phyloP scores from a whole-genome alignment of 2,888 invertebrate genomes.

The Tortricodes alternella region DNA sequence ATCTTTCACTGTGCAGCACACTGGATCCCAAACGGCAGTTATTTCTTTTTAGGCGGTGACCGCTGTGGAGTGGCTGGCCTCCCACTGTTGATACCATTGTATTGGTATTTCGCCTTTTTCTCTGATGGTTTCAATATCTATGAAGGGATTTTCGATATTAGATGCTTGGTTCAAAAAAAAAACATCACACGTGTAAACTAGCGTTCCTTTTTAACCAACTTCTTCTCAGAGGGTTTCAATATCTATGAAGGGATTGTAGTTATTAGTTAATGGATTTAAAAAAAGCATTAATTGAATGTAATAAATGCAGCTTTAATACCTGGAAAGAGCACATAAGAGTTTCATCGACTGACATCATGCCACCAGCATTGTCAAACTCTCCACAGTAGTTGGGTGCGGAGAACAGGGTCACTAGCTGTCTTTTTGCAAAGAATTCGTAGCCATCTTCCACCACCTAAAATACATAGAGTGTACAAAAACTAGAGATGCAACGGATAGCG shows the following conservation, averaged over 20 bases:
- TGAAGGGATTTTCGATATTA: conserved; percentile 38
- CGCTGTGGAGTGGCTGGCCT: conserved; percentile 93
- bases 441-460: conserved; percentile 97
- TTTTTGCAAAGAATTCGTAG: conserved; percentile 99
- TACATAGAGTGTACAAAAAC: no score
- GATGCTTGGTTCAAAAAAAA: conserved; percentile 26
- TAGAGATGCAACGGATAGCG: no score
- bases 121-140: conserved; percentile 99
- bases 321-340: conserved; percentile 99
- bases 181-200: conserved; percentile 25
- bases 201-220: conserved; percentile 29
- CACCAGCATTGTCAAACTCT: conserved; percentile 99
- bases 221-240: conserved; percentile 98
- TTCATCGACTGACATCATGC: conserved; percentile 99
- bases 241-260: conserved; percentile 85
- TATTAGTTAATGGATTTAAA: conserved; percentile 15
- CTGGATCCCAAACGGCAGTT: conserved; percentile 80
- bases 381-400: conserved; percentile 99
- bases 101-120: conserved; percentile 99
- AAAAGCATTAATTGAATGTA: conserved; percentile 16
- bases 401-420: conserved; percentile 98
- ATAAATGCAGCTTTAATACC: conserved; percentile 75
- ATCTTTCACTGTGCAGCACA: conserved; percentile 80
- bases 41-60: conserved; percentile 88
- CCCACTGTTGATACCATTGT: conserved; percentile 93